A percentile compares a stretch with the other conserved stretches of the same genome.
Conservation (phyloP, 2,113 vertebrate species). For the Mustelus asterias region DNA sequence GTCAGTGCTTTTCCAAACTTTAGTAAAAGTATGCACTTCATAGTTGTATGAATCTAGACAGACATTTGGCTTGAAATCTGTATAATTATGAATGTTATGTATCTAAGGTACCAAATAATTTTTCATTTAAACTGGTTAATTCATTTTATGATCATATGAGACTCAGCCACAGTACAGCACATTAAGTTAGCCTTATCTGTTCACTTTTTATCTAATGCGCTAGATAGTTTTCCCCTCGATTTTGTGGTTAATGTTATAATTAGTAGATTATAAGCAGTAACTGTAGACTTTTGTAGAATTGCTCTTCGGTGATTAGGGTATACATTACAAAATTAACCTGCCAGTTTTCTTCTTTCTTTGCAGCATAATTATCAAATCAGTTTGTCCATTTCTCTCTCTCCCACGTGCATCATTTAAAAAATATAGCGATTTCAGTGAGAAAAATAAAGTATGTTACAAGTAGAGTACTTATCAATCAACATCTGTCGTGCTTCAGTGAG, state of each 20-base stretch:
- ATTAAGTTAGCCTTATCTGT: background rate
- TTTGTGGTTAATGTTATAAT: background rate
- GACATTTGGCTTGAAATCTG: background rate
- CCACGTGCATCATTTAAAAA: background rate
- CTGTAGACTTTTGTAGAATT: background rate
- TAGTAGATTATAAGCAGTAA: background rate
- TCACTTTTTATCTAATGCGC: background rate
- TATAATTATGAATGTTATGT: background rate
- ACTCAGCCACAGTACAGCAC: background rate
- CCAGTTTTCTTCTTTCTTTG: background rate
- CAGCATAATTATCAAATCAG: background rate
- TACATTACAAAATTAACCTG: conserved; percentile 6
- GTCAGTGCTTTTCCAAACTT: background rate
- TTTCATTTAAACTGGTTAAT: background rate
- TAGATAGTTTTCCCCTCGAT: background rate
- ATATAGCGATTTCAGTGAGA: background rate
- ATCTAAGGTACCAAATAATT: background rate
- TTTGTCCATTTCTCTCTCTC: background rate
- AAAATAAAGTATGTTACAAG: background rate
- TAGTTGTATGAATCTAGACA: background rate
- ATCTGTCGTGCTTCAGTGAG: background rate
- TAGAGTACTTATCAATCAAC: background rate
- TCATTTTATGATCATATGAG: background rate
- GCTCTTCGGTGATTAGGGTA: background rate
- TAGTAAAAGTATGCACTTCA: background rate